Base-by-base conservation (phyloP, 2,888 invertebrate genomes). In the Callyntrura sp. region DNA sequence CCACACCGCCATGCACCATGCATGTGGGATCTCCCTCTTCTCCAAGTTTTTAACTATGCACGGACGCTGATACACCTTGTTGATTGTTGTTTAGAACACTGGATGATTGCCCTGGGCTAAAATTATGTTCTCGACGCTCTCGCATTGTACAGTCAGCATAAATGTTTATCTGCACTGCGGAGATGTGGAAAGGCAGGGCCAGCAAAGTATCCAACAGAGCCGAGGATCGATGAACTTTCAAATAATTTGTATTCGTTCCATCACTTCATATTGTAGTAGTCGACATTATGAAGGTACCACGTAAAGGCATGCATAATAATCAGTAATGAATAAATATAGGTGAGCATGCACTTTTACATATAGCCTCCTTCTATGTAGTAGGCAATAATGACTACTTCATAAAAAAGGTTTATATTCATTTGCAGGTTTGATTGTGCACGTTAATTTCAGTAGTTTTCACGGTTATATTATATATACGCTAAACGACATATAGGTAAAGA, bases 211-310 rank as follows among this genome's bases (percentile, higher is more conserved):
- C 84, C 85, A 85, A 85, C 85, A 73, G 85, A 73, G 73, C 57
- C 65, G 70, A 73, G 57, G 85, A 85, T 85, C 85, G 85, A 85
- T 85, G 85, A 85, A 85, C 85, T 85, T 73, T 73, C 43, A 35
- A 20, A 83, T 83, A 57, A 85, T 85, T 85, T 55, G 85, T 85
- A 85, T 85, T 70, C 85, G 60, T 73, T 60, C 57, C 85, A 85
- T 73, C 35, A 57, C 73, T 48, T 60, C 45, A 48, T 70, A 20
- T 73, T 73, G 28, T 70, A 79, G 79, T 79, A 55, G 43, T 57
- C 55, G 23, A n/a, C 23, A 45, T 45, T 14, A 23, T 84, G 14
- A 73, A 55, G 43, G 35, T 23, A 73, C n/a, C 57, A 57, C 20
- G 48, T 20, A 70, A 23, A 60, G 73, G 57, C 23, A 65, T 68